Base-by-base conservation (phyloP, 2,797 vertebrate species). In the Melanogrammus aeglefinus region DNA sequence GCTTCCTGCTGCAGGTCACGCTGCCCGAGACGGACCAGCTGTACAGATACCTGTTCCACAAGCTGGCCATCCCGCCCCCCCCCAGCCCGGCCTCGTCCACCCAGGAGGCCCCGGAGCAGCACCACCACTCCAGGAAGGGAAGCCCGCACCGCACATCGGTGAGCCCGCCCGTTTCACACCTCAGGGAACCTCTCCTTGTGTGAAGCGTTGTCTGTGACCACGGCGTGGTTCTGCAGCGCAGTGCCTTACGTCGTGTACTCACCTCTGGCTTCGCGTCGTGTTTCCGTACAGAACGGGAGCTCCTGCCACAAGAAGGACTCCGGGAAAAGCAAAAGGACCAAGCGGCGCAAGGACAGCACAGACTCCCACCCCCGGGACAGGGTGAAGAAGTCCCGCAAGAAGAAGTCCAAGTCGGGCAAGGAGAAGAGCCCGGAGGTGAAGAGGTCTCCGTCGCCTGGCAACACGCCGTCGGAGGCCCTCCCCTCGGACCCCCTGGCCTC, bases 11-110 rank as follows among this genome's bases (percentile, higher is more conserved):
- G 44, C 97, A 99, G 92, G 97, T 99, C 74, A 96, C 97, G 24
- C 91, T 99, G 84, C 97, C 97, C 0, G 98, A 99, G 91, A 96
- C 97, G 0, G 96, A 98, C 91, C 95, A 97, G 89, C 93, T 99
- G 77, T 97, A 99, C 88, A 95, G 94, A 88, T 95, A 94, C 72
- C 86, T 99, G 76, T 93, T 97, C 84, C 93, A n/a, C 3, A 95
- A 95, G 86, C 94, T 95, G 79, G 93, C 86, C 35, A 90, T 95
- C 0, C 78, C 47, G 31, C 80, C 84, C 21, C 85, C 91, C 0
- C 73, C 85, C 0, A 94, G 93, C 79, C 79, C 91, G 75, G 90
- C 89, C 74, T 88, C 93, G 74, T 84, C 91, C 13, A 85, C 82
- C 5, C 89, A 92, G 76, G 2, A 87, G 5, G 87, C 93, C 10